Evolutionary conservation across 2,797 vertebrate genomes (phyloP), one percentile per base, ranked within the genome.

Genomic region (Florisuga fusca): DNA sequence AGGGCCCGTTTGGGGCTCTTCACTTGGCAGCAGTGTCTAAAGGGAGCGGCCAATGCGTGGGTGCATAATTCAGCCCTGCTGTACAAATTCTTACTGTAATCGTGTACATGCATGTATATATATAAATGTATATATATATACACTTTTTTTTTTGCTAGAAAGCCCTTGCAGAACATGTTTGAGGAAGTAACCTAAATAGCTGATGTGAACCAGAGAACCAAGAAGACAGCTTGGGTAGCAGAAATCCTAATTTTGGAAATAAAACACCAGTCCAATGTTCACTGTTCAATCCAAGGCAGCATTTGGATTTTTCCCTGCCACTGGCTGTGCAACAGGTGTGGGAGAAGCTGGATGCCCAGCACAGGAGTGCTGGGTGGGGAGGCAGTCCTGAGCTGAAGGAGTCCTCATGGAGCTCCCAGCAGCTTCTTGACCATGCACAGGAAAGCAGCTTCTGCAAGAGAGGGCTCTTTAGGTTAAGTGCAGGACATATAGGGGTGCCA

Each of bases 1-100:
- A 89, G 96, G 94, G 93, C 48, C 48, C 5, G 4, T 90, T 96
- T 50, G 23, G 81, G 95, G 92, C 87, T 97, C 89, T 97, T 93
- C 94, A 94, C 95, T 97, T 96, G 96, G 95, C 96, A 96, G 84
- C 63, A 31, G 74, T 6, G 77, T 81, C 94, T 94, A 89, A 62
- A 86, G 43, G 87, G 93, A 96, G 93, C 12, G 12, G 93, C 87
- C 79, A 71, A 67, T 9, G 53, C 19, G 73, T 94, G 90, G 91
- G 94, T 54, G 90, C 55, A 23, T 80, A 73, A 90, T 62, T 91
- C 83, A 90, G 77, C 90, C 76, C 38, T 34, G 73, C 66, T 93
- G 66, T 82, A 36, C 76, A 64, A 59, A 31, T 62, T 51, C 22
- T 36, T 68, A n/a, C 55, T 93, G 20, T 48, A 71, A 85, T 54